phyloP scores from a whole-genome alignment of 37 sponge, comb jelly and placozoan genomes.

The Ephydatia muelleri region DNA sequence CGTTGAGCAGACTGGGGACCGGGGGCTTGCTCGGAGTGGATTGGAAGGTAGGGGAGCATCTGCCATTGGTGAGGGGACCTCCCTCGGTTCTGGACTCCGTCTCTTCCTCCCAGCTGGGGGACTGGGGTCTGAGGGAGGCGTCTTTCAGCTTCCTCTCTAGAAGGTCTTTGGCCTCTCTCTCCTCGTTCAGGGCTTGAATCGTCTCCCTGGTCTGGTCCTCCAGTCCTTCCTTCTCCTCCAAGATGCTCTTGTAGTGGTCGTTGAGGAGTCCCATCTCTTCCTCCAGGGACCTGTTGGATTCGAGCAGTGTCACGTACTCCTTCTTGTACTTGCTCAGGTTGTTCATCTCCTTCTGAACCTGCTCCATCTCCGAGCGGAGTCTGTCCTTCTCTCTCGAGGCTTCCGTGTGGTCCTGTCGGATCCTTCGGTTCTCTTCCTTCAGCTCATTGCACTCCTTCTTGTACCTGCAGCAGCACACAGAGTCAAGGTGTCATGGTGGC shows the following conservation, averaged over 20 bases:
- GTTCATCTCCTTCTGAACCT: constrained; percentile 22
- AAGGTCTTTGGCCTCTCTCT: constrained; percentile 62
- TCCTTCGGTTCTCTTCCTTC: constrained; percentile 28
- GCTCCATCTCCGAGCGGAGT: constrained; percentile 40
- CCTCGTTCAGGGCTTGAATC: constrained; percentile 61
- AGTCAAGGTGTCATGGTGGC: too few species aligned
- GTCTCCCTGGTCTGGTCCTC: constrained; percentile 38
- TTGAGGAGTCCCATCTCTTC: constrained; percentile 34
- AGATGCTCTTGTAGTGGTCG: constrained; percentile 36
- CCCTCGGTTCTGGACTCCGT: not conserved
- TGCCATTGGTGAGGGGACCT: not conserved
- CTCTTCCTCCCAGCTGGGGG: constrained; percentile 9
- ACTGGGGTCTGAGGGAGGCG: not conserved
- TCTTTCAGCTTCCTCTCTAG: constrained; percentile 64
- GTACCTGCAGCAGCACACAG: constrained; percentile 19
- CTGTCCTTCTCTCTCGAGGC: constrained; percentile 9
- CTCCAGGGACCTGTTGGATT: constrained; percentile 23
- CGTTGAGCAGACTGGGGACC: constrained; percentile 48
- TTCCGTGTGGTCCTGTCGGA: constrained; percentile 10
- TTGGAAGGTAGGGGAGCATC: not conserved
- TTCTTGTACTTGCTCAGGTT: constrained; percentile 37
- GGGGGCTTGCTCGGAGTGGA: constrained; percentile 40
- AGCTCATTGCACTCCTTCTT: constrained; percentile 30
- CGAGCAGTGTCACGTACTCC: constrained; percentile 12
- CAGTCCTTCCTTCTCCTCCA: constrained; percentile 65